These are phyloP conservation scores for Sarcophaga caerulescens DNA, from an alignment of 2,888 invertebrate genomes.

Conservation along the genomic window DNA sequence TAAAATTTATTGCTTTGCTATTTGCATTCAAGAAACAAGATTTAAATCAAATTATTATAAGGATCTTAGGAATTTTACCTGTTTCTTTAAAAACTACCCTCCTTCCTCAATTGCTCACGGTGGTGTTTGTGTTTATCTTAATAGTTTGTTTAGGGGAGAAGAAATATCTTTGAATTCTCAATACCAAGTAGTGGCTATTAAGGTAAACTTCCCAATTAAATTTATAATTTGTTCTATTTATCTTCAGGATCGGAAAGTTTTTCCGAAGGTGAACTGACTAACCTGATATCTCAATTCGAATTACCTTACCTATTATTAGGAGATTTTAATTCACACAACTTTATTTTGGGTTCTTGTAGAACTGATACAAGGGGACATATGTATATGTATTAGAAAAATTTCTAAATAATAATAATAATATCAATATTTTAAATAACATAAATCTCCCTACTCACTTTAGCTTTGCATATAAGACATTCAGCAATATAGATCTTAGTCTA, in stretches of 20 bases:
- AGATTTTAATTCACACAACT: not conserved
- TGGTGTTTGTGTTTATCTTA: not conserved
- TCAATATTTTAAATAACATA: no score
- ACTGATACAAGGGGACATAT: not conserved
- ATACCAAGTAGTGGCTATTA: conserved; percentile 31
- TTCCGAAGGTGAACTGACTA: no score
- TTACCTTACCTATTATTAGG: no score
- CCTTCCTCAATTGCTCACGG: not conserved
- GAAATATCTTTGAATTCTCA: conserved; percentile 23
- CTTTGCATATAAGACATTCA: not conserved
- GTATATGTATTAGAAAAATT: not conserved
- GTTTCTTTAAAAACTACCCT: conserved; percentile 32
- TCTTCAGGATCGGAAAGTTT: not conserved
- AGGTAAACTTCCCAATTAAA: not conserved
- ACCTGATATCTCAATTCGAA: no score
- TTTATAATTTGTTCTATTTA: conserved; percentile 20
- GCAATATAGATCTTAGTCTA: not conserved
- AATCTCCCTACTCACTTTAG: no score
- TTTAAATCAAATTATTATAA: conserved; percentile 21
- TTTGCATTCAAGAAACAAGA: conserved; percentile 44
- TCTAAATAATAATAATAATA: no score
- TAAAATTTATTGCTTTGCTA: conserved; percentile 38
- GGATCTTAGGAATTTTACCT: conserved; percentile 42
- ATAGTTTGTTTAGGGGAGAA: conserved; percentile 10
- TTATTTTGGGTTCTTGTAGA: conserved; percentile 25